Conservation (phyloP, 1,140 invertebrate genomes). For the Daktulosphaira vitifoliae region DNA sequence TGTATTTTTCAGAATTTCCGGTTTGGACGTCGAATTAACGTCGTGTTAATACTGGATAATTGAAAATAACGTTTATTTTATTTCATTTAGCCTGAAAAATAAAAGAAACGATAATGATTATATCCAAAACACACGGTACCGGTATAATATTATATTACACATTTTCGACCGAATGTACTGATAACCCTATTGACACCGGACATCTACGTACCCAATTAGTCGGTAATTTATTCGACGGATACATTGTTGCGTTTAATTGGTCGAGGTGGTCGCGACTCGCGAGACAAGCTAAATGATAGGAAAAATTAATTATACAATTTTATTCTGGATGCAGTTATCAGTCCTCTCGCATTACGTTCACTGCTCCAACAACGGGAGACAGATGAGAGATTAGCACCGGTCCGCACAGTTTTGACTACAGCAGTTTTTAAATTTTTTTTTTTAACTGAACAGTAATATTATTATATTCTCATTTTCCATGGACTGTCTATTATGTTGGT, state of each 20-base stretch:
- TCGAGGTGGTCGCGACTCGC: background rate
- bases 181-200: slow-evolving; percentile 33
- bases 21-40: slow-evolving; percentile 23
- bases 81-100: slow-evolving; percentile 1
- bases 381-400: slow-evolving; percentile 32
- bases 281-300: background rate
- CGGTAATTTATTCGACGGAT: slow-evolving; percentile 20
- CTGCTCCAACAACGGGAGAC: background rate
- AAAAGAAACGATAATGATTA: background rate
- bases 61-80: slow-evolving; percentile 14
- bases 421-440: slow-evolving; percentile 11
- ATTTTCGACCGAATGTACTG: slow-evolving; percentile 7
- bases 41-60: slow-evolving; percentile 14
- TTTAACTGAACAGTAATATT: background rate
- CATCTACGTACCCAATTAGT: slow-evolving; percentile 24
- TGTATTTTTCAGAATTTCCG: slow-evolving; percentile 14
- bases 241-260: slow-evolving; percentile 19
- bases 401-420: slow-evolving; percentile 28
- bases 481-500: too few relatives aligned
- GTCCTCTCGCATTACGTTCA: too few relatives aligned
- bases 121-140: too few relatives aligned
- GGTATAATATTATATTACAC: background rate
- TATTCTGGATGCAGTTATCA: too few relatives aligned
- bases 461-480: too few relatives aligned
- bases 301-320: slow-evolving; percentile 28